Conservation (phyloP, 2,113 vertebrate genomes). For the Prionailurus viverrinus region DNA sequence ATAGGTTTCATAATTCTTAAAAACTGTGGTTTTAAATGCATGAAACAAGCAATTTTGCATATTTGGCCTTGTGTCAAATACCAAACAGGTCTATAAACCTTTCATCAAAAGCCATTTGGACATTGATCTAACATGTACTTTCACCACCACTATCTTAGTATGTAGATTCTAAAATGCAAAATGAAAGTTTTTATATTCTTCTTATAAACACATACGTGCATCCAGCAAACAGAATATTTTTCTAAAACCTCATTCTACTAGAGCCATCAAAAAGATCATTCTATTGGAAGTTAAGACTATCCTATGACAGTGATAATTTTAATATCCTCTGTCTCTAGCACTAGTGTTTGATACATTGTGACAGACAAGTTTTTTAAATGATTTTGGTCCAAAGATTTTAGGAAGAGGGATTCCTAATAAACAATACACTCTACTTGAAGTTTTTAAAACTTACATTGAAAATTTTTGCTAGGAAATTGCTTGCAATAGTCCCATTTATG, state of each 20-base stretch:
- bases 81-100: not conserved
- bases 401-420: not conserved
- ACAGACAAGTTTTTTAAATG: not conserved
- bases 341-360: not conserved
- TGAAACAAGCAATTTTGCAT: not conserved
- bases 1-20: not conserved
- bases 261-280: not conserved
- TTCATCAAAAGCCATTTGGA: not conserved
- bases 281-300: not conserved
- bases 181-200: not conserved
- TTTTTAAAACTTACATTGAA: not conserved
- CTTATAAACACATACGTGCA: not conserved
- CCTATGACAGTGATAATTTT: not conserved
- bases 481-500: not conserved
- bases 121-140: not conserved
- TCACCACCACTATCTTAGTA: not conserved
- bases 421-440: not conserved
- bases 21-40: slow-evolving; percentile 18
- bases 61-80: not conserved
- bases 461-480: not conserved
- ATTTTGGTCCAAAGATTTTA: not conserved
- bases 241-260: not conserved
- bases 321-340: not conserved
- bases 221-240: not conserved
- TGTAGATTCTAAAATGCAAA: slow-evolving; percentile 27